These are phyloP conservation scores for Timema podura DNA, from an alignment of 2,888 invertebrate genomes.

Conservation along the genomic window DNA sequence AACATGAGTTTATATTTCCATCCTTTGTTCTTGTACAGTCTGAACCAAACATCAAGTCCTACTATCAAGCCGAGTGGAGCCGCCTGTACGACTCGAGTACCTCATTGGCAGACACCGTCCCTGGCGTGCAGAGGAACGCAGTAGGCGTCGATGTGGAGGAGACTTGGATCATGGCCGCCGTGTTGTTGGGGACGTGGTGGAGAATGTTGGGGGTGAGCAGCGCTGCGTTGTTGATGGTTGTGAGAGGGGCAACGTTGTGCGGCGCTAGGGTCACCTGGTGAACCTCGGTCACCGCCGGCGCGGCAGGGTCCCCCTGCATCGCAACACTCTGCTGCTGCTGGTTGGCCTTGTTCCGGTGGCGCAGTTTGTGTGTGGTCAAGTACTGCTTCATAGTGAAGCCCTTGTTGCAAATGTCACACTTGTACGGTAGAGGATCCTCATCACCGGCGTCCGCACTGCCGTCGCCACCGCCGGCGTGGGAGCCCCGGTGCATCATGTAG, in stretches of 20 bases:
- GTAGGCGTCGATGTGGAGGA: slow-evolving; percentile 26
- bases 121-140: slow-evolving; percentile 28
- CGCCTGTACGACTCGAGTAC: slow-evolving; percentile 30
- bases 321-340: slow-evolving; percentile 11
- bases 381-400: slow-evolving; percentile 57
- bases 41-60: not conserved
- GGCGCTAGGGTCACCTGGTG: slow-evolving; percentile 5
- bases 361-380: slow-evolving; percentile 56
- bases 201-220: slow-evolving; percentile 29
- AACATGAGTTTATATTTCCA: no score
- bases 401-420: slow-evolving; percentile 57
- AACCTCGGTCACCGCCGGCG: slow-evolving; percentile 18
- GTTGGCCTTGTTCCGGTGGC: slow-evolving; percentile 41
- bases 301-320: slow-evolving; percentile 14
- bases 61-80: slow-evolving; percentile 30
- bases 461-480: slow-evolving; percentile 23
- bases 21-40: no score
- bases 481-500: slow-evolving; percentile 56
- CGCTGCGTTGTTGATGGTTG: slow-evolving; percentile 31
- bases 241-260: slow-evolving; percentile 24
- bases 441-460: slow-evolving; percentile 17
- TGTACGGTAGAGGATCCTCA: slow-evolving; percentile 44
- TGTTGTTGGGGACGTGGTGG: slow-evolving; percentile 25
- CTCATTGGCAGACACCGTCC: slow-evolving; percentile 26
- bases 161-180: slow-evolving; percentile 27